Evolutionary conservation across 2,888 invertebrate genomes (phyloP).

Genomic region (Brachylomia viminalis): DNA sequence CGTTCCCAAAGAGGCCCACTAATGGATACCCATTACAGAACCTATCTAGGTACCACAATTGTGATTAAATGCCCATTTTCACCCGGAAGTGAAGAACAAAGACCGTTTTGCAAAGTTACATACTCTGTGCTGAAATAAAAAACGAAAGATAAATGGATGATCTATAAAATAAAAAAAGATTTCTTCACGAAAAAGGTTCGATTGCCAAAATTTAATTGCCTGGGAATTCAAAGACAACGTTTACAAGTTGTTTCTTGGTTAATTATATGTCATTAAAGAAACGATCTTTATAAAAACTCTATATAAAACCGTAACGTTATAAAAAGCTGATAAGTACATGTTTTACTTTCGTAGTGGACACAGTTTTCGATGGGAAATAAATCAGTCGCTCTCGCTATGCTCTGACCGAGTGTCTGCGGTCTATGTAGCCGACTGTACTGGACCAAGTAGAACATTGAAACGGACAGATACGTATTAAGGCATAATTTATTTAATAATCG

Average conservation of each 20-base stretch:
- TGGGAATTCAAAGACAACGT: conserved; percentile 49
- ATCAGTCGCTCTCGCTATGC: conserved; percentile 52
- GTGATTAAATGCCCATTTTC: conserved; percentile 51
- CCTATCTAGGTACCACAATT: conserved; percentile 51
- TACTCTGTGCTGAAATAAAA: conserved; percentile 27
- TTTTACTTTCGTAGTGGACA: conserved; percentile 59
- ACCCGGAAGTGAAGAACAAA: conserved; percentile 62
- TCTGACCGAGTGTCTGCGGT: conserved; percentile 46
- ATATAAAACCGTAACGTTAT: conserved; percentile 44
- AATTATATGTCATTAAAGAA: conserved; percentile 56
- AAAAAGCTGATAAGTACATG: conserved; percentile 57
- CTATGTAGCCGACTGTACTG: conserved; percentile 34
- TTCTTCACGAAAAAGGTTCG: conserved; percentile 23
- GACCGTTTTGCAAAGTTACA: conserved; percentile 15
- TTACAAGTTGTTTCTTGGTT: conserved; percentile 53
- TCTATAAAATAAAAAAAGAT: conserved; percentile 21
- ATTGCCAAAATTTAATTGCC: conserved; percentile 51
- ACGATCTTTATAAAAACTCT: conserved; percentile 41
- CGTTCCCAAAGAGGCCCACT: conserved; percentile 76
- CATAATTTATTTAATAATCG: conserved; percentile 36
- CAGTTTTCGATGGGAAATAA: conserved; percentile 67
- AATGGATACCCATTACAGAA: conserved; percentile 66
- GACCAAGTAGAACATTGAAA: conserved; percentile 36
- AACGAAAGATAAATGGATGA: conserved; percentile 32
- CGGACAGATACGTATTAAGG: conserved; percentile 26